Evolutionary conservation across 2,888 invertebrate species (phyloP).

Genomic region (Stenodera caucasica): DNA sequence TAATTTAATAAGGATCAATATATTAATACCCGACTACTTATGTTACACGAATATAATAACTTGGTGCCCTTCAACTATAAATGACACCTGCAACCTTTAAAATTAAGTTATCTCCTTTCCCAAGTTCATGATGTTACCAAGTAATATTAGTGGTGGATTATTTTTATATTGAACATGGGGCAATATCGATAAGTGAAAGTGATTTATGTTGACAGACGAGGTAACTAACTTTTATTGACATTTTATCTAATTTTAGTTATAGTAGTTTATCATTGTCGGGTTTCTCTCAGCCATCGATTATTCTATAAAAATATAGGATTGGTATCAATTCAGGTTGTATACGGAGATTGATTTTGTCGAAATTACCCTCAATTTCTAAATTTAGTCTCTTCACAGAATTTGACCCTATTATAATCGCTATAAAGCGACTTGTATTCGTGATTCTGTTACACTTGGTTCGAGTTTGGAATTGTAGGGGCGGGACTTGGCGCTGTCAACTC

Average conservation of each 20-base stretch:
- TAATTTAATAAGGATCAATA: constrained; percentile 38
- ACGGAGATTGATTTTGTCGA: too few species aligned
- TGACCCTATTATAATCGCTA: too few species aligned
- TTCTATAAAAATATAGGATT: too few species aligned
- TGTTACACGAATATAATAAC: constrained; percentile 26
- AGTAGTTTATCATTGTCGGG: background rate
- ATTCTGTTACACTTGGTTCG: too few species aligned
- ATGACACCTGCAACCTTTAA: constrained; percentile 34
- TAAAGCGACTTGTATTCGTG: too few species aligned
- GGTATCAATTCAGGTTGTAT: too few species aligned
- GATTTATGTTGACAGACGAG: constrained; percentile 27
- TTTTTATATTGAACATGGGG: constrained; percentile 19
- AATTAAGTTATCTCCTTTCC: constrained; percentile 28
- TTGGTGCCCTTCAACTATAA: constrained; percentile 26
- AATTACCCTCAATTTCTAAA: too few species aligned
- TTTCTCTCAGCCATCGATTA: too few species aligned
- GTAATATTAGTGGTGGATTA: background rate
- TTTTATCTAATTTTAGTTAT: background rate
- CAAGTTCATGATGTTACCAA: too few species aligned
- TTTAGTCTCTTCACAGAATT: too few species aligned
- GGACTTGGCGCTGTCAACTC: too few species aligned
- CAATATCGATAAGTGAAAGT: constrained; percentile 30
- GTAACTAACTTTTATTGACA: constrained; percentile 8
- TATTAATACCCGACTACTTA: constrained; percentile 32
- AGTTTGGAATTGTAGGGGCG: too few species aligned